Evolutionary conservation across 2,113 vertebrate genomes (phyloP).

Genomic region (Misgurnus mizolepis): DNA sequence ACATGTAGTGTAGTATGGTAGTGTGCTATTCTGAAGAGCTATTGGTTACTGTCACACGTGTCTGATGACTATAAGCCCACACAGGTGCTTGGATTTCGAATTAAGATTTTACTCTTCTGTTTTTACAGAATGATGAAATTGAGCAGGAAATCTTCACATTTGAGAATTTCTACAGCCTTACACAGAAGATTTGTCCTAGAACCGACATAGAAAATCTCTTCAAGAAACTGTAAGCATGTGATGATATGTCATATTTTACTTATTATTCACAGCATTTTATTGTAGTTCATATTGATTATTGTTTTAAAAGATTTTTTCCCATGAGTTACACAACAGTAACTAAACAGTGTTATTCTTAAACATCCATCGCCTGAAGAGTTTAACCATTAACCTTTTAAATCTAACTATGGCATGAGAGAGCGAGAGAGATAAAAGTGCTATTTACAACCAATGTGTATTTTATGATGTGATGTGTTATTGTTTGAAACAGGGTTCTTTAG

Average conservation of each 20-base stretch:
- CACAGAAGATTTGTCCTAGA: constrained; percentile 98
- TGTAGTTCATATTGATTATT: no score
- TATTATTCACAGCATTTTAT: no score
- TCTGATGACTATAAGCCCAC: no score
- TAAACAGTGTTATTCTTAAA: background rate
- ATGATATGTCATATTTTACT: background rate
- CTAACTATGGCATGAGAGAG: background rate
- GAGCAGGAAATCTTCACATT: constrained; percentile 91
- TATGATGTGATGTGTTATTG: no score
- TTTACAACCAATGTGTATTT: no score
- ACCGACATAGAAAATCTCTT: constrained; percentile 98
- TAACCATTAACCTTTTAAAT: constrained; percentile 29
- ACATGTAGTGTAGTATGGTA: no score
- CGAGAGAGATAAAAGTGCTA: background rate
- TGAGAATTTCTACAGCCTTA: constrained; percentile 97
- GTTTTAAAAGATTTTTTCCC: background rate
- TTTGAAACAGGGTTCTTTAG: no score
- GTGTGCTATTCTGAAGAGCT: no score
- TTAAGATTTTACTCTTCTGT: background rate
- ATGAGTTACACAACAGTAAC: background rate
- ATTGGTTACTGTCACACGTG: no score
- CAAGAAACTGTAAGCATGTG: constrained; percentile 90
- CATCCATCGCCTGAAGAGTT: background rate
- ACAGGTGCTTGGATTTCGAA: background rate
- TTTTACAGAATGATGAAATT: constrained; percentile 94